These are phyloP conservation scores for Athrips mouffetella DNA, from an alignment of 2,888 invertebrate species.

Conservation along the genomic window DNA sequence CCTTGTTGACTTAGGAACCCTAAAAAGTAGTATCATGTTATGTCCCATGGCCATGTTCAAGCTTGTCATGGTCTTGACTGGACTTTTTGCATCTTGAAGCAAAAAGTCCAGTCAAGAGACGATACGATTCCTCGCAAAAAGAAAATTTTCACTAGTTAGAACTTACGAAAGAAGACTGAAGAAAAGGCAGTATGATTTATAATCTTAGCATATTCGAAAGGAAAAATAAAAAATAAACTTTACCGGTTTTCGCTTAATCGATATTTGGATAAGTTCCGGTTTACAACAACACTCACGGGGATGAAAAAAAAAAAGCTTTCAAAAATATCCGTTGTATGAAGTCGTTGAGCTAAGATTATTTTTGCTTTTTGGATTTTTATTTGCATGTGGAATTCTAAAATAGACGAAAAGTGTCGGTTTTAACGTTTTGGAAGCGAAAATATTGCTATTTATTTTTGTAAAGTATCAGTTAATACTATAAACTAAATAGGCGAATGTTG, in stretches of 20 bases:
- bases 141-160: too few species aligned
- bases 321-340: slow-evolving; percentile 41
- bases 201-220: too few species aligned
- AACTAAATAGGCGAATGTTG: slow-evolving; percentile 46
- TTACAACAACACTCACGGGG: neutral
- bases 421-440: neutral
- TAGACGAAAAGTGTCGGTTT: slow-evolving; percentile 21
- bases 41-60: too few species aligned
- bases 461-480: neutral
- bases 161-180: too few species aligned
- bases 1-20: too few species aligned
- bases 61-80: too few species aligned
- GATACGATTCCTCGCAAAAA: too few species aligned
- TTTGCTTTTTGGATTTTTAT: slow-evolving; percentile 29
- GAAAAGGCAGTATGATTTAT: too few species aligned
- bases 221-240: too few species aligned
- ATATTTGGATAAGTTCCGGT: neutral
- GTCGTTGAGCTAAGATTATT: slow-evolving; percentile 31
- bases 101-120: too few species aligned
- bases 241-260: slow-evolving; percentile 1
- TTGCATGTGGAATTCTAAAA: slow-evolving; percentile 25
- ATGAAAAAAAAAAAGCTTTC: slow-evolving; percentile 4
- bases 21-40: too few species aligned
- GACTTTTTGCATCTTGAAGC: too few species aligned
- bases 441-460: slow-evolving; percentile 11